Evolutionary conservation across 2,888 invertebrate species (phyloP), one percentile per base, ranked within the genome.

Genomic region (Ectemnius cavifrons): DNA sequence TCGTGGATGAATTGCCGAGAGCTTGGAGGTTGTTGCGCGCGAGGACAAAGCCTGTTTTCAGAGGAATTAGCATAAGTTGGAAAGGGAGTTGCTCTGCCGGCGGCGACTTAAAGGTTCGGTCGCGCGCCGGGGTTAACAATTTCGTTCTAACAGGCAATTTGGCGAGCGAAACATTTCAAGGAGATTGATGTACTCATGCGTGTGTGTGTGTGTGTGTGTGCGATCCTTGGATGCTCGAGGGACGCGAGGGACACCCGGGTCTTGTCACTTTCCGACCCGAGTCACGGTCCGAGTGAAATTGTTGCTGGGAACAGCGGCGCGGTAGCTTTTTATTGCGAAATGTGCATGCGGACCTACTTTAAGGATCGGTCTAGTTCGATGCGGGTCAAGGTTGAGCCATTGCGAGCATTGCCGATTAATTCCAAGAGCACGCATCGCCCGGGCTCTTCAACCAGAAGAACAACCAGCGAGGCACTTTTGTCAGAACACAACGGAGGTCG

Each of bases 271-370:
- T 85, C 81, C 75, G 81, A 86, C 85, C 80, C 85, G 84, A 87
- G 89, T 87, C 88, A 88, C 88, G 89, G 88, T 86, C 86, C 84
- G 85, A 87, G 89, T 88, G 88, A 89, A 89, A 89, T 89, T 89
- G 85, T 82, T 85, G 86, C 84, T 87, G 85, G 80, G 80, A 67
- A 70, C 23, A 23, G 23, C 63, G 69, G 46, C 62, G 52, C 52
- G 37, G 37, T 8, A 8, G 37, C 5, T 37, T 37, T 37, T 37
- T 37, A 63, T 87, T 87, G 81, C 84, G 85, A 87, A 85, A 88
- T 81, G 76, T 80, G 79, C 79, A 83, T 83, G 77, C 73, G 78
- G 77, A 79, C 76, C 73, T 73, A 83, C 85, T 78, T 82, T 73
- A 37, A 79, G 79, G 78, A 84, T 88, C 82, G 83, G 82, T 85